Evolutionary conservation across 2,797 vertebrate genomes (phyloP), one percentile per base, ranked within the genome.

Genomic region (Lepilemur ruficaudatus): DNA sequence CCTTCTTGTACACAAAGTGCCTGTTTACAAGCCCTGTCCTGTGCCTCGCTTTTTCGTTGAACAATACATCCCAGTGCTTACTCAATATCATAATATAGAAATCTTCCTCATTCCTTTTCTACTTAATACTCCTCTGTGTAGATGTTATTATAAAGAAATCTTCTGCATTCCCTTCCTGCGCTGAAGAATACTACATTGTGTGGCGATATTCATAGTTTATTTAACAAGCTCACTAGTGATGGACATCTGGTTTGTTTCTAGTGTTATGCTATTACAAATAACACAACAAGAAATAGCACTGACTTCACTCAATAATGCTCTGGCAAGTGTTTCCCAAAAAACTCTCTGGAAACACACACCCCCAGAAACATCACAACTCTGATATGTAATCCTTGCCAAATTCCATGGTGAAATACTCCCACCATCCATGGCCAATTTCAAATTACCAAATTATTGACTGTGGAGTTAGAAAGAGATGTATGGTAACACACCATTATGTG

Each of bases 101-200:
- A 32, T 80, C n/a, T 97, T 97, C 85, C 89, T 95, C 25, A 38
- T 94, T 92, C 76, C 43, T 79, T 75, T 61, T 30, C 82, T 96
- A 22, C 67, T 83, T 72, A 80, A 5, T 63, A 43, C 17, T n/a
- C 57, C 76, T 94, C 83, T 88, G 76, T 83, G 80, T 57, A n/a
- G 28, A 12, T 76, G 13, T 87, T 69, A 57, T 41, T 88, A 55
- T 70, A 41, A 35, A 92, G 43, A 73, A 78, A 18, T 80, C 72
- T 76, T 95, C 89, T 85, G 96, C 28, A 30, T 93, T 94, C 81
- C 89, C 88, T 92, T 69, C 7, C 63, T 65, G 7, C 67, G 72
- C 38, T 61, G 11, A 5, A 30, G 50, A 89, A 89, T 41, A 32
- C 61, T 46, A 55, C 50, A 35, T 10, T 65, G 70, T 69, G 32